phyloP scores from a whole-genome alignment of 2,113 vertebrate genomes.

The Pavo muticus region DNA sequence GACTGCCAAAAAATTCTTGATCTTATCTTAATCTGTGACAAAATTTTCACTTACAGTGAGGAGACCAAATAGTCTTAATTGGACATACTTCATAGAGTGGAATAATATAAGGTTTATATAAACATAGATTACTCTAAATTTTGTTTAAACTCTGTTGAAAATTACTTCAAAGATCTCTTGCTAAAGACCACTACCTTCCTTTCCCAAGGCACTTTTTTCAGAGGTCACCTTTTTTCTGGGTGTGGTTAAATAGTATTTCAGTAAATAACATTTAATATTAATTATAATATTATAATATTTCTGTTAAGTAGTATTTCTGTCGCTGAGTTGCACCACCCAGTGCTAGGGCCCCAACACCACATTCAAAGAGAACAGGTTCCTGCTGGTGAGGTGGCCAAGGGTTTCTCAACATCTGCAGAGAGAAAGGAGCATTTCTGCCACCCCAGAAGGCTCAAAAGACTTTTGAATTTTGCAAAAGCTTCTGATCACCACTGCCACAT shows the following conservation, averaged over 20 bases:
- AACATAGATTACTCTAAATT: background rate
- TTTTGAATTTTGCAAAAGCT: background rate
- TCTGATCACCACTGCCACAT: background rate
- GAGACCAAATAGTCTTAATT: background rate
- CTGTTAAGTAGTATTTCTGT: background rate
- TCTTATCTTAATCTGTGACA: background rate
- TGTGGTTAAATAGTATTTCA: background rate
- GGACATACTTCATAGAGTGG: background rate
- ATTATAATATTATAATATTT: background rate
- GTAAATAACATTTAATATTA: background rate
- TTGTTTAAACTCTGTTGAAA: background rate
- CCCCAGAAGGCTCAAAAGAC: background rate
- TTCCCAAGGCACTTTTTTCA: background rate
- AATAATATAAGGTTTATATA: background rate
- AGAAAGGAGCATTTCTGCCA: background rate
- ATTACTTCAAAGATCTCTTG: background rate
- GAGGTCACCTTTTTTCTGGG: rapidly evolving
- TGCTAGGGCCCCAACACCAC: rapidly evolving
- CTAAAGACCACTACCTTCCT: background rate
- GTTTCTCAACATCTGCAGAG: background rate
- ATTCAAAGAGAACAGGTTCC: background rate
- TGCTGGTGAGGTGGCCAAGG: background rate
- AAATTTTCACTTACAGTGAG: background rate
- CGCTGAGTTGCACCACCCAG: background rate
- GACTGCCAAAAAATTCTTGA: background rate